Evolutionary conservation across 2,888 invertebrate species (phyloP).

Genomic region (Hermodice carunculata): DNA sequence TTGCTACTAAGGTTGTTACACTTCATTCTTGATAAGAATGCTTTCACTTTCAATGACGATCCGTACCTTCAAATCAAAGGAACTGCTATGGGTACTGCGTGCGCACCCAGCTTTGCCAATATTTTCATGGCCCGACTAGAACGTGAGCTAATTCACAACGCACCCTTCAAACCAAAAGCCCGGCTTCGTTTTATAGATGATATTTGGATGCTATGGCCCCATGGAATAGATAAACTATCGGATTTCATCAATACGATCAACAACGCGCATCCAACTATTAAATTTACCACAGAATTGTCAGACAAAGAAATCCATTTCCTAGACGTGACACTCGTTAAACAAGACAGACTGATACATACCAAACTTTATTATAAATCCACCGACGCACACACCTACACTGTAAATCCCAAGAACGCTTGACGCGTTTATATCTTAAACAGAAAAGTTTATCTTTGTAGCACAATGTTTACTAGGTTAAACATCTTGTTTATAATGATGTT

Average conservation of each 20-base stretch:
- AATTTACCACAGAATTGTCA: not conserved
- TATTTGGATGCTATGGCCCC: not conserved
- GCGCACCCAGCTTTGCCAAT: slow-evolving; percentile 1
- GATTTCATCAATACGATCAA: not conserved
- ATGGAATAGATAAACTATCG: not conserved
- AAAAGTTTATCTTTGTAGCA: too few relatives aligned
- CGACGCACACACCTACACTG: too few relatives aligned
- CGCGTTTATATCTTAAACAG: too few relatives aligned
- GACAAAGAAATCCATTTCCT: not conserved
- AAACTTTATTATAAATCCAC: too few relatives aligned
- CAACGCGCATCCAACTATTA: not conserved
- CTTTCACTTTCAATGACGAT: too few relatives aligned
- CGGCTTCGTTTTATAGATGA: not conserved
- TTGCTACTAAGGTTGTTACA: too few relatives aligned
- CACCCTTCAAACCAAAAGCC: not conserved
- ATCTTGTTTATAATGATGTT: too few relatives aligned
- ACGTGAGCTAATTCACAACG: not conserved
- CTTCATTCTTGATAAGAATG: too few relatives aligned
- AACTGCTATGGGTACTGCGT: not conserved
- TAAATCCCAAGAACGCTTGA: too few relatives aligned
- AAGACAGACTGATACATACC: too few relatives aligned
- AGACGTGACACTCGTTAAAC: not conserved
- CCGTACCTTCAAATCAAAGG: not conserved
- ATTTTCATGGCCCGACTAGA: not conserved
- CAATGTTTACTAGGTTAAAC: too few relatives aligned